Evolutionary conservation across 2,113 vertebrate species (phyloP), one percentile per base, ranked within the genome.

Genomic region (Cheirogaleus medius): DNA sequence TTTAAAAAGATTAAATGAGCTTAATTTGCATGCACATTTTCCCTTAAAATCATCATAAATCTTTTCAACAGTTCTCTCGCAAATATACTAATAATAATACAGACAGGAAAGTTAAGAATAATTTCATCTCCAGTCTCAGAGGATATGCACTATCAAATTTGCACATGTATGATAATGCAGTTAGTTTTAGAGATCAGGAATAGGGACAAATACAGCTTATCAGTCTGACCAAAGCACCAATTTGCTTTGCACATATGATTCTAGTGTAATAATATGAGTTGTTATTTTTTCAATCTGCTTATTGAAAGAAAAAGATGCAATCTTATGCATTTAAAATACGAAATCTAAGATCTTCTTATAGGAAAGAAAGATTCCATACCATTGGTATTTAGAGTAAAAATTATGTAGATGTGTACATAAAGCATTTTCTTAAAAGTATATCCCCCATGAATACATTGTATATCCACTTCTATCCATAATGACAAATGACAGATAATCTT

Each of bases 401-500:
- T 8, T 80, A 60, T 95, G 90, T 77, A 15, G 1, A 0, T 73
- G 8, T 32, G 3, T 15, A 56, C 56, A 32, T 18, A 52, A 27
- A 87, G 37, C 18, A 87, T 66, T 82, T 92, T 54, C 52, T 54
- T 54, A 54, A 71, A 84, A 69, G 47, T 21, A 25, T 77, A 14
- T 90, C 49, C 94, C 25, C 52, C 60, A 42, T 92, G 87, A 95
- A 87, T 87, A 91, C 25, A 68, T 87, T 25, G 15, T 73, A 86
- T 47, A 86, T 2, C 4, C 5, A 63, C 90, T 97, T 96, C 73
- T 90, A 4, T 64, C 71, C 39, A 0, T 0, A 96, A 95, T 90
- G 95, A 89, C 71, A 97, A 97, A 97, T 69, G 96, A 63, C 82
- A 78, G 47, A 27, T 58, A 95, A 81, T 94, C 85, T 97, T 98